Evolutionary conservation across 2,797 vertebrate species (phyloP), one percentile per base, ranked within the genome.

Genomic region (Synanceia verrucosa): DNA sequence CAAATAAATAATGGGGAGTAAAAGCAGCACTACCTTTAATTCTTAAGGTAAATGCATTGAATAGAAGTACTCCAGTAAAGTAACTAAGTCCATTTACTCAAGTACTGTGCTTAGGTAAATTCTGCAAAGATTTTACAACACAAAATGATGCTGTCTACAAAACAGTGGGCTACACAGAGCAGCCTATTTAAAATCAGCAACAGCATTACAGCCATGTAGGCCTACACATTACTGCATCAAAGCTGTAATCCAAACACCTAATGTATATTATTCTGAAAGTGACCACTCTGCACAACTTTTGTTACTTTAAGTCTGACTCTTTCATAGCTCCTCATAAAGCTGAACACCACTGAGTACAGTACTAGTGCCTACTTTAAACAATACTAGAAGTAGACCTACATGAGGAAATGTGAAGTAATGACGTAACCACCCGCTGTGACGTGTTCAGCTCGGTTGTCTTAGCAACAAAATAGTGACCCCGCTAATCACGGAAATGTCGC

Each of bases 401-500:
- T 39, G 37, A 18, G 37, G 14, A 39, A 16, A 31, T 23, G 10
- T n/a, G 18, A 24, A 60, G 41, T 24, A n/a, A 16, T 28, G 11
- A 8, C 19, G 1, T 23, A 33, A 56, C 14, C 41, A 26, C 37
- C 29, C 18, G 16, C 4, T 12, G 4, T 59, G 53, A 62, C 53
- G 57, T n/a, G n/a, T 2, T 11, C 13, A 29, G 51, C 65, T 70
- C 52, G 4, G 89, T 89, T 86, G 83, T 67, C 85, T 18, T 58
- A 64, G 85, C 79, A 89, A 91, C 88, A 75, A 83, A 86, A 88
- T 28, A 83, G 24, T 23, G 33, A 43, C 16, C 31, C 5, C 6
- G 2, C 37, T 62, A 74, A 53, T 78, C 18, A 58, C 12, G 67
- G 64, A 78, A 83, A 80, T 5, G 26, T 51, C 58, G 28, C 21